These are phyloP conservation scores for Pristionchus pacificus DNA, from an alignment of 1,140 invertebrate genomes.

Conservation along the genomic window DNA sequence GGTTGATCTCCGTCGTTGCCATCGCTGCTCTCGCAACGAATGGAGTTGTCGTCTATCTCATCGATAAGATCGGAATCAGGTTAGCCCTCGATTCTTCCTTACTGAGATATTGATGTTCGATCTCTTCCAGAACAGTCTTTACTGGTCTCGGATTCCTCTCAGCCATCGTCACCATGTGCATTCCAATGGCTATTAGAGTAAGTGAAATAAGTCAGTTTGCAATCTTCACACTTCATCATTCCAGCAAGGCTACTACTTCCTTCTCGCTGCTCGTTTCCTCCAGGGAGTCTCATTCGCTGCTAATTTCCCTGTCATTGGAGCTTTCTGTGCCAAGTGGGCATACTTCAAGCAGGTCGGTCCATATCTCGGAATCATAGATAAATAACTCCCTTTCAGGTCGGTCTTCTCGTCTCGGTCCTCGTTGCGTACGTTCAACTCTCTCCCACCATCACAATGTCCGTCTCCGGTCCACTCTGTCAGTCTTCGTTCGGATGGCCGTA, in stretches of 20 bases:
- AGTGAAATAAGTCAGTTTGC: neutral
- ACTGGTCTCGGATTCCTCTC: slow-evolving; percentile 37
- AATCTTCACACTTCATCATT: neutral
- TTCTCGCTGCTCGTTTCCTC: slow-evolving; percentile 30
- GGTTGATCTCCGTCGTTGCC: slow-evolving; percentile 38
- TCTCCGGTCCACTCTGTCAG: slow-evolving; percentile 44
- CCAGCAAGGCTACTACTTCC: slow-evolving; percentile 37
- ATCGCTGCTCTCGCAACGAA: slow-evolving; percentile 40
- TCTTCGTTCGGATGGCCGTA: neutral
- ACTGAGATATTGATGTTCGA: neutral
- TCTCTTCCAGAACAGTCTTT: slow-evolving; percentile 30
- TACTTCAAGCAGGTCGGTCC: slow-evolving; percentile 43
- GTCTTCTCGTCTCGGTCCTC: too few relatives aligned
- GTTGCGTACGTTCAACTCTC: slow-evolving; percentile 46
- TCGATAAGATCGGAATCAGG: slow-evolving; percentile 39
- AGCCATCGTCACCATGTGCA: slow-evolving; percentile 33
- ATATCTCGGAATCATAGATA: slow-evolving; percentile 21
- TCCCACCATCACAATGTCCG: slow-evolving; percentile 49
- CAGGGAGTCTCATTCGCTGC: slow-evolving; percentile 45
- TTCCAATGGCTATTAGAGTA: slow-evolving; percentile 37
- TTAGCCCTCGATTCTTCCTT: neutral
- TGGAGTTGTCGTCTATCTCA: slow-evolving; percentile 35
- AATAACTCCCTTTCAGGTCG: slow-evolving; percentile 43
- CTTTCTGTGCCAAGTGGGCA: slow-evolving; percentile 41
- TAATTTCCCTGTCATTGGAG: slow-evolving; percentile 46